Conservation (phyloP, 64 coral and sea anemone species). For the Actinia equina region DNA sequence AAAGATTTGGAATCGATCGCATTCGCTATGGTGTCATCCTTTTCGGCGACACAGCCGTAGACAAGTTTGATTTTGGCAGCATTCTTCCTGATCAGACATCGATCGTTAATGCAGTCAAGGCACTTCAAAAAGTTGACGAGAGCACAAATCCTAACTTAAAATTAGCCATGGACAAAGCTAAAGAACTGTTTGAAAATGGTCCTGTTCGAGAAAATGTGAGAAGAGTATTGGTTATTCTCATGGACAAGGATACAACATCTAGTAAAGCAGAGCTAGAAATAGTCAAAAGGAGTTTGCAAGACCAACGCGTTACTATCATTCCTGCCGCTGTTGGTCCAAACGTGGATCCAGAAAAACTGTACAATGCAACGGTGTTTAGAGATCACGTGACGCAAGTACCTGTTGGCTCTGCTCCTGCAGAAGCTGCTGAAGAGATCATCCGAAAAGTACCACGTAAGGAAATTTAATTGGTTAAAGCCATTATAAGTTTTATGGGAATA, state of each 20-base stretch:
- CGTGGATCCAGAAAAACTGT: neutral
- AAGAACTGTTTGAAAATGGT: slow-evolving; percentile 11
- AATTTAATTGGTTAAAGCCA: neutral
- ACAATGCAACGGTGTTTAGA: slow-evolving; percentile 5
- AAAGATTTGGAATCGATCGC: slow-evolving; percentile 29
- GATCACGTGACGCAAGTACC: neutral
- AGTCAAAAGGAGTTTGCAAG: neutral
- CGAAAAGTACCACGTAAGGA: slow-evolving; percentile 6
- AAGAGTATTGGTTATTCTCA: slow-evolving; percentile 43
- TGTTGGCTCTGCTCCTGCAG: neutral
- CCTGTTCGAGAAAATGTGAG: neutral
- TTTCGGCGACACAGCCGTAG: slow-evolving; percentile 10
- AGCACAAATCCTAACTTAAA: slow-evolving; percentile 9
- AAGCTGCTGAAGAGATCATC: slow-evolving; percentile 2
- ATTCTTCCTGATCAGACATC: neutral
- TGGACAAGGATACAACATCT: slow-evolving; percentile 14
- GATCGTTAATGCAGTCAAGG: slow-evolving; percentile 22
- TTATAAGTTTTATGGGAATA: neutral
- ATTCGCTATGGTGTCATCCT: slow-evolving; percentile 33
- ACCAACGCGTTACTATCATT: slow-evolving; percentile 26
- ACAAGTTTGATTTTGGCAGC: slow-evolving; percentile 9
- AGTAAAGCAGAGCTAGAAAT: neutral
- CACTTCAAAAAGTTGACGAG: neutral
- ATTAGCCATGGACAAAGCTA: slow-evolving; percentile 2
- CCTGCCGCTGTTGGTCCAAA: slow-evolving; percentile 14